Conservation (phyloP, 2,888 invertebrate species). For the Agriotes lineatus region DNA sequence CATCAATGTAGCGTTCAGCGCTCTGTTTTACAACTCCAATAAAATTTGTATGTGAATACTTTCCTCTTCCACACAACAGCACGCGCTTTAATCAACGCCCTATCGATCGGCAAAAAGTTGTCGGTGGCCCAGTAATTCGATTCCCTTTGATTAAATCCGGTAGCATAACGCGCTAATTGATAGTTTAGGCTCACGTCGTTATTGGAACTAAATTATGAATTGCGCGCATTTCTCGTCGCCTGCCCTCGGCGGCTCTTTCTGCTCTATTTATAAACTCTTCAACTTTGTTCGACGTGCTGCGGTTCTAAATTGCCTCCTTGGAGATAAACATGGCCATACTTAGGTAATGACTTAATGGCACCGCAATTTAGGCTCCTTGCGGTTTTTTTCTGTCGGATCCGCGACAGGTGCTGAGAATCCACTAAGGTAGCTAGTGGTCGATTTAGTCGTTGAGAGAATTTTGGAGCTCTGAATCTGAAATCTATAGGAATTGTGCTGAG, state of each 20-base stretch:
- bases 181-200: neutral
- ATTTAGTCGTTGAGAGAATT: no score
- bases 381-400: no score
- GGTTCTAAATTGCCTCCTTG: conserved; percentile 30
- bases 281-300: conserved; percentile 21
- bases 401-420: no score
- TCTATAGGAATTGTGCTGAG: no score
- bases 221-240: neutral
- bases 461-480: no score
- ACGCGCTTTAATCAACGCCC: conserved; percentile 6
- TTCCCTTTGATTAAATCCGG: neutral
- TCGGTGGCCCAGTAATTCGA: neutral
- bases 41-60: conserved; percentile 19
- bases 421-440: no score
- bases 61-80: conserved; percentile 3
- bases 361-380: conserved; percentile 20
- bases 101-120: neutral
- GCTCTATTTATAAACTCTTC: conserved; percentile 32
- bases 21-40: conserved; percentile 32
- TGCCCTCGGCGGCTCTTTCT: neutral
- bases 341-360: conserved; percentile 28
- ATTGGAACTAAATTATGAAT: neutral
- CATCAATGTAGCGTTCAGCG: conserved; percentile 24
- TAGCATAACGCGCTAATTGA: neutral
- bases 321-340: conserved; percentile 22